Conservation (phyloP, 2,888 invertebrate genomes). For the Copidosoma aretas region DNA sequence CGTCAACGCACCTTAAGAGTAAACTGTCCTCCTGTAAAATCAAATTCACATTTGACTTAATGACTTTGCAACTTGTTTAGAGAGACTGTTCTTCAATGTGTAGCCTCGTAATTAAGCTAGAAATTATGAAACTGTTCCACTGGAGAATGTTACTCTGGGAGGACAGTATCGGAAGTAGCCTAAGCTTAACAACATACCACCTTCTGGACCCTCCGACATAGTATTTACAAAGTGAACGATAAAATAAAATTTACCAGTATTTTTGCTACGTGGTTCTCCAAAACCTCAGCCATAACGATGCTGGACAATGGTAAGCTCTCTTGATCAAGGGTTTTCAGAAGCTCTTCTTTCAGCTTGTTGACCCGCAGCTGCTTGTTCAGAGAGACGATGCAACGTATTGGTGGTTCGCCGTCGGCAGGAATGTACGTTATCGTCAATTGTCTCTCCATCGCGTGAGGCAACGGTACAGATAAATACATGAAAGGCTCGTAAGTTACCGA, state of each 20-base stretch:
- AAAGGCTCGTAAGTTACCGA: conserved; percentile 73
- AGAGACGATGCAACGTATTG: conserved; percentile 64
- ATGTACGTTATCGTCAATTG: conserved; percentile 68
- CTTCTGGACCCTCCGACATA: conserved; percentile 58
- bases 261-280: conserved; percentile 68
- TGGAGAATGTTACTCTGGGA: conserved; percentile 53
- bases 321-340: conserved; percentile 61
- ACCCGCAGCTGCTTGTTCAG: conserved; percentile 67
- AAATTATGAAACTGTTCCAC: conserved; percentile 59
- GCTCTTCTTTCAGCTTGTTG: conserved; percentile 65
- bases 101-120: conserved; percentile 57
- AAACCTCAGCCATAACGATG: conserved; percentile 67
- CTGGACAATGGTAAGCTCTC: conserved; percentile 56
- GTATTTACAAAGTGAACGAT: too few relatives aligned
- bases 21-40: conserved; percentile 43
- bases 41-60: not conserved
- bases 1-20: conserved; percentile 65
- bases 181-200: conserved; percentile 49
- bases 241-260: conserved; percentile 63
- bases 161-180: conserved; percentile 58
- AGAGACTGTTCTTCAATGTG: conserved; percentile 54
- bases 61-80: not conserved
- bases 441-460: conserved; percentile 70
- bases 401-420: conserved; percentile 61
- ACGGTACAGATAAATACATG: conserved; percentile 72